Percentiles rank a stretch among this genome's conserved stretches.
phyloP scores from a whole-genome alignment of 2,888 invertebrate genomes.

The Philopedon plagiatum region DNA sequence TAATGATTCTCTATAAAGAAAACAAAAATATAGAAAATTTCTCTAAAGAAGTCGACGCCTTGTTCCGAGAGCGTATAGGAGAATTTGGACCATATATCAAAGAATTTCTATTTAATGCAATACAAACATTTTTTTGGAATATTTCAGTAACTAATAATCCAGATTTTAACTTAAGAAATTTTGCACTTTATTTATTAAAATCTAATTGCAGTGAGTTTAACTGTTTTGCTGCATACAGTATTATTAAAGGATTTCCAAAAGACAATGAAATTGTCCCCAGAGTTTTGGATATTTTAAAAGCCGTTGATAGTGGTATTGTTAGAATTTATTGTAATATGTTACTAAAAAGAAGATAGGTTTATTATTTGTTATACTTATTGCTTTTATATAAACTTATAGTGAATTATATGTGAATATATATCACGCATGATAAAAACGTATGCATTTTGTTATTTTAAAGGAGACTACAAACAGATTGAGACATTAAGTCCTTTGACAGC shows the following conservation, averaged over 20 bases:
- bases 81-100: constrained; percentile 25
- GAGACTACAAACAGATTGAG: too few relatives aligned
- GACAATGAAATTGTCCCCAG: neutral
- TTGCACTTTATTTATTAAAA: constrained; percentile 3
- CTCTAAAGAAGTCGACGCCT: constrained; percentile 8
- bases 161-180: neutral
- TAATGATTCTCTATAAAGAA: constrained; percentile 18
- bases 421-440: too few relatives aligned
- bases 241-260: neutral
- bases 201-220: constrained; percentile 15
- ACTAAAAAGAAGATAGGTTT: neutral
- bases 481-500: too few relatives aligned
- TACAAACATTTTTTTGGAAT: constrained; percentile 3
- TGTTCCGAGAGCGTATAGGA: constrained; percentile 6
- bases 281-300: neutral
- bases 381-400: too few relatives aligned
- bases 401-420: too few relatives aligned
- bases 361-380: too few relatives aligned
- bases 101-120: neutral
- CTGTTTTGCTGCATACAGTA: constrained; percentile 6
- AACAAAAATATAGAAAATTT: neutral
- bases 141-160: neutral
- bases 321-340: neutral
- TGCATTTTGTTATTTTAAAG: too few relatives aligned
- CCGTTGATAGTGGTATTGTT: too few relatives aligned